Percentiles rank a stretch among this genome's conserved stretches.
phyloP scores from a whole-genome alignment of 2,888 invertebrate species.

The Neoaliturus tenellus region DNA sequence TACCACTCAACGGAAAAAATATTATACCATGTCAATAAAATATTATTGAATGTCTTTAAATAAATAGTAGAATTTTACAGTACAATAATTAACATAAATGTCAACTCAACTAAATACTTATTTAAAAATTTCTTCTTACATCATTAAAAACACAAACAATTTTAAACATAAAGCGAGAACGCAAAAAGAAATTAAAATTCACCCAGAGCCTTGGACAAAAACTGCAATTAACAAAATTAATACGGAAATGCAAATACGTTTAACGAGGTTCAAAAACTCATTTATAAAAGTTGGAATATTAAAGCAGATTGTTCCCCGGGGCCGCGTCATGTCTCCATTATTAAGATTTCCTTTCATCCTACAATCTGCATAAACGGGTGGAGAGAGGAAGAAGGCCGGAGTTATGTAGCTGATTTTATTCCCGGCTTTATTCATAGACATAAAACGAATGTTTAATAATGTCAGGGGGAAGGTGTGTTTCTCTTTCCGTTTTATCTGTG shows the following conservation, averaged over 20 bases:
- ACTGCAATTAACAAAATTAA: constrained; percentile 8
- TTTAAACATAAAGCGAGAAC: no score
- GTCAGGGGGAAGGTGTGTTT: not conserved
- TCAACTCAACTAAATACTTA: no score
- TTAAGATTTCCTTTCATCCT: constrained; percentile 53
- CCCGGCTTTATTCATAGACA: constrained; percentile 23
- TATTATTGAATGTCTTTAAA: no score
- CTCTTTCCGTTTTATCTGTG: constrained; percentile 1
- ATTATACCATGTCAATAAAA: no score
- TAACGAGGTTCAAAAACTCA: constrained; percentile 16
- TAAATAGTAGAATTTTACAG: no score
- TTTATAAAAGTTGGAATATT: constrained; percentile 28
- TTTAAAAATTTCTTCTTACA: no score
- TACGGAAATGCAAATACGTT: not conserved
- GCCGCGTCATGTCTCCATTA: constrained; percentile 46
- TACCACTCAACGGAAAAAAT: no score
- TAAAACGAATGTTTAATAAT: constrained; percentile 40
- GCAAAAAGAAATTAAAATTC: not conserved
- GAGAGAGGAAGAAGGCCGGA: not conserved
- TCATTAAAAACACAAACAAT: no score
- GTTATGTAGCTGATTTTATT: constrained; percentile 4
- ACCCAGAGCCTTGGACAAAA: not conserved
- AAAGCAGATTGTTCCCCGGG: not conserved
- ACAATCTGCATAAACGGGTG: constrained; percentile 42
- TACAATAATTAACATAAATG: no score